Evolutionary conservation across 2,113 vertebrate species (phyloP), one percentile per base, ranked within the genome.

Genomic region (Sceloporus undulatus): DNA sequence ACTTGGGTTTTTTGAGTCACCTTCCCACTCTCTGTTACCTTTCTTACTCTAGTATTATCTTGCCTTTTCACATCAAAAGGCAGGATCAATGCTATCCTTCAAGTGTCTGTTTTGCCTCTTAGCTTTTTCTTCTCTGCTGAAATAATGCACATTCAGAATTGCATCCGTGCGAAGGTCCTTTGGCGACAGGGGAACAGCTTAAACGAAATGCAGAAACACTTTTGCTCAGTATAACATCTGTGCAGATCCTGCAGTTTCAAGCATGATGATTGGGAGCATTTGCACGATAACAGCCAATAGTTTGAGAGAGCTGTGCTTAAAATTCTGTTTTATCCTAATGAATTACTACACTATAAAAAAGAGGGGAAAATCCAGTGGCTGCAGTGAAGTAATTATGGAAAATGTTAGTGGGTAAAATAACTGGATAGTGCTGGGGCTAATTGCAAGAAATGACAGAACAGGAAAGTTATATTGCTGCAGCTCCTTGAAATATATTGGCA

Each of bases 401-500:
- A 95, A 93, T 93, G 91, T 90, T 94, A 86, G 29, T 91, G 91
- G 92, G 91, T 90, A 68, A 92, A 95, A 92, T 93, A 94, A 93
- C 94, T 82, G 0, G 85, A 86, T 87, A 92, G 91, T 93, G 80
- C 85, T 89, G 88, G 91, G 91, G 87, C 94, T 95, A 93, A 93
- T 92, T 94, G 94, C 83, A 25, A 89, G 89, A 90, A 91, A 81
- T 92, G 93, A 91, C 91, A 83, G 93, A 82, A 89, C 62, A 80
- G 91, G 73, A 90, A 90, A 92, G 91, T 92, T 95, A 94, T 95
- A 95, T 94, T 93, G 94, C 94, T 92, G 93, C 93, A 89, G 92
- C 93, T 92, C 90, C 93, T 91, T 94, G 93, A 94, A 95, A 94
- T 92, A 94, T 87, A 91, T 93, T 87, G 91, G 52, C 93, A 90